Conservation (phyloP, 2,113 vertebrate species). For the Gymnarchus niloticus region DNA sequence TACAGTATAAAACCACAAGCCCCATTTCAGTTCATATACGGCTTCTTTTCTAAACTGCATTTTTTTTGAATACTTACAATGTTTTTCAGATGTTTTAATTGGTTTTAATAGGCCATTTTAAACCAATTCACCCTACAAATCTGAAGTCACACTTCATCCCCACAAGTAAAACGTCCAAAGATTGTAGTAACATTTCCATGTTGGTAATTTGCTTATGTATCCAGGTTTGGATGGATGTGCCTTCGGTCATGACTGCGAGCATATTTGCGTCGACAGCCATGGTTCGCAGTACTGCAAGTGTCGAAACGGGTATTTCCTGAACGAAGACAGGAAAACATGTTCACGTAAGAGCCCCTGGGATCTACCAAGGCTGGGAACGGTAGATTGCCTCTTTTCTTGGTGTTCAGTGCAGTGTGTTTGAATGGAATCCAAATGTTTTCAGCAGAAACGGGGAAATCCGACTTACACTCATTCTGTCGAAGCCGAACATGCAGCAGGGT, state of each 20-base stretch:
- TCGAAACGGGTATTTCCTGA: conserved; percentile 63
- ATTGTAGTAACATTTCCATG: not conserved
- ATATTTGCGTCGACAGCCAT: conserved; percentile 61
- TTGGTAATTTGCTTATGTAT: not conserved
- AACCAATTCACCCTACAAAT: not conserved
- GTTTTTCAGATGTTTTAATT: not conserved
- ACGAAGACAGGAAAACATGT: conserved; percentile 71
- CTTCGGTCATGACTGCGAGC: conserved; percentile 67
- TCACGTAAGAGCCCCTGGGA: conserved; percentile 52
- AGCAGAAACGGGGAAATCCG: not conserved
- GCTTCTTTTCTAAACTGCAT: not conserved
- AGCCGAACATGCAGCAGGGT: not conserved
- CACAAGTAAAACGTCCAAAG: not conserved
- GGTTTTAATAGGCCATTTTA: not conserved
- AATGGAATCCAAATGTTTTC: not conserved
- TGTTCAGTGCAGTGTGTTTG: not conserved
- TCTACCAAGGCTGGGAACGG: not conserved
- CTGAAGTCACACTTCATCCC: not conserved
- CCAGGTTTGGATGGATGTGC: conserved; percentile 64
- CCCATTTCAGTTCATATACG: not conserved
- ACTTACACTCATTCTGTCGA: not conserved
- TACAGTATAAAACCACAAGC: not conserved
- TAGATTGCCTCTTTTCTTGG: not conserved
- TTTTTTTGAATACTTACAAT: not conserved
- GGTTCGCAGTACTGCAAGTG: conserved; percentile 65